A percentile compares a stretch with the other conserved stretches of the same genome.
phyloP scores from a whole-genome alignment of 2,113 vertebrate species.

The Martes martes region DNA sequence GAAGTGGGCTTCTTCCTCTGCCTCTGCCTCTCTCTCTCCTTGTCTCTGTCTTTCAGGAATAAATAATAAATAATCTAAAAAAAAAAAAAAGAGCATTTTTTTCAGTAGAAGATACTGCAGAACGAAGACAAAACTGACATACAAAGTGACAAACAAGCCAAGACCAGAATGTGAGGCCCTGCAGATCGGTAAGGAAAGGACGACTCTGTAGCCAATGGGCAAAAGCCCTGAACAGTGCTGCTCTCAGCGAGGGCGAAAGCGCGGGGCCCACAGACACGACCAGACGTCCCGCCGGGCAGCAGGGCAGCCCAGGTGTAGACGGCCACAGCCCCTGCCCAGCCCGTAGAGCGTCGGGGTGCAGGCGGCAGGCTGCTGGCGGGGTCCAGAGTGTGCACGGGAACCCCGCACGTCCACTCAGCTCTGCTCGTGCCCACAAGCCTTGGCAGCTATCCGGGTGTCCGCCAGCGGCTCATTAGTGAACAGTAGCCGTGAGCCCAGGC shows the following conservation, averaged over 20 bases:
- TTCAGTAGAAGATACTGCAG: background rate
- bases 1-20: too few relatives aligned
- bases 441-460: too few relatives aligned
- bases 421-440: background rate
- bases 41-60: too few relatives aligned
- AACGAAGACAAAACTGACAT: rapidly evolving
- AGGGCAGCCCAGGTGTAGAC: background rate
- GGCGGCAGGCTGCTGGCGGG: background rate
- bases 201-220: rapidly evolving
- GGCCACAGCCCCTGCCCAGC: background rate
- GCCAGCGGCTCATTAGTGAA: background rate
- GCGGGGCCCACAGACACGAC: rapidly evolving
- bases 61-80: too few relatives aligned
- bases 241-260: rapidly evolving
- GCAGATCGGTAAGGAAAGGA: background rate
- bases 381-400: background rate
- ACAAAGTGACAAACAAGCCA: background rate
- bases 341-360: rapidly evolving
- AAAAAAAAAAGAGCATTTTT: too few relatives aligned
- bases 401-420: too few relatives aligned
- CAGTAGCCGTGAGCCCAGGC: rapidly evolving
- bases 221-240: background rate
- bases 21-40: too few relatives aligned
- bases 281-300: rapidly evolving
- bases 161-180: background rate